Conservation (phyloP, 2,113 vertebrate species). For the Burhinus oedicnemus region DNA sequence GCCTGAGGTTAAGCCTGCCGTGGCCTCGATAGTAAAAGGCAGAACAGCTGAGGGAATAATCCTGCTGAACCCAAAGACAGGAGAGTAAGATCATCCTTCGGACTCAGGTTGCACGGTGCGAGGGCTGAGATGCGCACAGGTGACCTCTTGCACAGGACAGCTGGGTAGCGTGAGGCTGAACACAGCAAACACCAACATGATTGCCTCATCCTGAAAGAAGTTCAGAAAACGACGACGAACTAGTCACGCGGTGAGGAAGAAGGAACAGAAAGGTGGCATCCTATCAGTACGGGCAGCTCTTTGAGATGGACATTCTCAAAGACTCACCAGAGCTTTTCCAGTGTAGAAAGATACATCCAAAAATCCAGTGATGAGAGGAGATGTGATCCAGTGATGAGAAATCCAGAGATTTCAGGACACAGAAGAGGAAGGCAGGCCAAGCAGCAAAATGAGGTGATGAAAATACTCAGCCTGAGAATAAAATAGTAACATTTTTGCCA, state of each 20-base stretch:
- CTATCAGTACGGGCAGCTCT: accelerated
- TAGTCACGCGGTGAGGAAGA: accelerated
- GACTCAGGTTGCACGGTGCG: background rate
- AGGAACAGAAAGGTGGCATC: background rate
- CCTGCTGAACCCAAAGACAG: background rate
- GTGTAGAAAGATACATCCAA: background rate
- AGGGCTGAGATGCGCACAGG: background rate
- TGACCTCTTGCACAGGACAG: background rate
- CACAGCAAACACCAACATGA: background rate
- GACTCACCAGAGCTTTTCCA: background rate
- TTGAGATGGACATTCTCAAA: background rate
- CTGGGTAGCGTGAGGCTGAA: background rate
- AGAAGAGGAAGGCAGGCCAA: background rate
- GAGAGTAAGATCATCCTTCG: background rate
- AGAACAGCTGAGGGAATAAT: conserved; percentile 5
- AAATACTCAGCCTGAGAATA: background rate
- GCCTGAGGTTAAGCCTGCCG: background rate
- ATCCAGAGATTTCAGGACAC: background rate
- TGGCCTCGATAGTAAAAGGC: background rate
- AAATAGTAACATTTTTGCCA: background rate
- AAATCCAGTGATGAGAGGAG: background rate
- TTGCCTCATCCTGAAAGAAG: background rate
- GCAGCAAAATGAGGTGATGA: background rate
- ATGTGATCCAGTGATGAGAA: background rate
- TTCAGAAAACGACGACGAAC: accelerated